Evolutionary conservation across 2,113 vertebrate species (phyloP).

Genomic region (Albula goreensis): DNA sequence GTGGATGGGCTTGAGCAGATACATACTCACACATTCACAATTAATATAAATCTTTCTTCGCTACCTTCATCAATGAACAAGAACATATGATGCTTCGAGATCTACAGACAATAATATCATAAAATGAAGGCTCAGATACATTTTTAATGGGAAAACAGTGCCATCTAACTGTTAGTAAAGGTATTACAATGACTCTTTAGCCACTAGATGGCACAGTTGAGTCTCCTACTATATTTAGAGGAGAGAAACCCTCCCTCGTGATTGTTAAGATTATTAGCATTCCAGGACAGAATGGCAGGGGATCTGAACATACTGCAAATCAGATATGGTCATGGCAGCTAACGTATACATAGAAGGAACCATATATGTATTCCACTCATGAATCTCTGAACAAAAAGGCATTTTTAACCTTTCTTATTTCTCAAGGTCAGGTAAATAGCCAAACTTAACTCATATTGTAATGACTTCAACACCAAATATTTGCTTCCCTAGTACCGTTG

Average conservation of each 20-base stretch:
- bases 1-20: too few species aligned
- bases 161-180: constrained; percentile 13
- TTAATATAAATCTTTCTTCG: too few species aligned
- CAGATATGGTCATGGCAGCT: neutral
- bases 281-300: constrained; percentile 3
- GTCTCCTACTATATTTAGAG: constrained; percentile 1
- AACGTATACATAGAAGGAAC: neutral
- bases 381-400: neutral
- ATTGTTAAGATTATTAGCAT: constrained; percentile 19
- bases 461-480: neutral
- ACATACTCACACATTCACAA: too few species aligned
- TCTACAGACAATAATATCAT: neutral
- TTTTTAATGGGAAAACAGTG: constrained; percentile 11
- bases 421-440: neutral
- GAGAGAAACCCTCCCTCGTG: neutral
- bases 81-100: neutral
- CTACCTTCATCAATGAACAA: neutral
- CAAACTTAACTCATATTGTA: neutral
- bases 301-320: neutral
- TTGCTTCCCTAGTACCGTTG: neutral
- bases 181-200: neutral
- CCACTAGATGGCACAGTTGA: constrained; percentile 27
- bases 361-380: constrained; percentile 14
- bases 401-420: neutral
- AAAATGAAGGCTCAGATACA: neutral